phyloP scores from a whole-genome alignment of 2,888 invertebrate species.

The Tuberolachnus salignus region DNA sequence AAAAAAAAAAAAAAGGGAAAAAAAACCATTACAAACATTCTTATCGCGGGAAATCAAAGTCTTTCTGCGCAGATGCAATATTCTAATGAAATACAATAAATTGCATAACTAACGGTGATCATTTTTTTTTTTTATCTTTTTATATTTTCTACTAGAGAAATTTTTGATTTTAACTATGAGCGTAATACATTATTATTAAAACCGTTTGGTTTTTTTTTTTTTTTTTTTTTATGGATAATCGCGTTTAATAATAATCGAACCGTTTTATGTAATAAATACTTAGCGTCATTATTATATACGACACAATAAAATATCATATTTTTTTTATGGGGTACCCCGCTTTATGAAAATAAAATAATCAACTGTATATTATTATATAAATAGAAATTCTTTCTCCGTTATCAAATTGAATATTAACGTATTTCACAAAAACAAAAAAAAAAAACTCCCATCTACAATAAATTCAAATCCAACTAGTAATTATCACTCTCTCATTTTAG shows the following conservation, averaged over 20 bases:
- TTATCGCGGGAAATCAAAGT: conserved; percentile 26
- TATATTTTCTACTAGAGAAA: not conserved
- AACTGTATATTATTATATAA: too few species aligned
- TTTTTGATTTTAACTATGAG: not conserved
- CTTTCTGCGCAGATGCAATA: conserved; percentile 7
- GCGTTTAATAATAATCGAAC: not conserved
- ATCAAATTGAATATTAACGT: too few species aligned
- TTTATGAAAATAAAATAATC: too few species aligned
- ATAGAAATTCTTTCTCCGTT: too few species aligned
- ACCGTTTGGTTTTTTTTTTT: not conserved
- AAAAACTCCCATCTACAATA: too few species aligned
- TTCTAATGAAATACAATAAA: not conserved
- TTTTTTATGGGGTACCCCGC: not conserved
- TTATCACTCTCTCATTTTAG: too few species aligned
- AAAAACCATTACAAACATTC: not conserved
- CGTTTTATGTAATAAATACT: not conserved
- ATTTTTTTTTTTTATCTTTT: not conserved
- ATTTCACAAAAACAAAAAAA: too few species aligned
- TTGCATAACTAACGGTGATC: conserved; percentile 1
- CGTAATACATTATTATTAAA: not conserved
- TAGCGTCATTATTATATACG: not conserved
- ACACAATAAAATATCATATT: not conserved
- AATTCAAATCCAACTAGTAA: too few species aligned
- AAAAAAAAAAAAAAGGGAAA: too few species aligned
- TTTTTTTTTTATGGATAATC: not conserved